phyloP scores from a whole-genome alignment of 2,113 vertebrate species.

The Hylia prasina region DNA sequence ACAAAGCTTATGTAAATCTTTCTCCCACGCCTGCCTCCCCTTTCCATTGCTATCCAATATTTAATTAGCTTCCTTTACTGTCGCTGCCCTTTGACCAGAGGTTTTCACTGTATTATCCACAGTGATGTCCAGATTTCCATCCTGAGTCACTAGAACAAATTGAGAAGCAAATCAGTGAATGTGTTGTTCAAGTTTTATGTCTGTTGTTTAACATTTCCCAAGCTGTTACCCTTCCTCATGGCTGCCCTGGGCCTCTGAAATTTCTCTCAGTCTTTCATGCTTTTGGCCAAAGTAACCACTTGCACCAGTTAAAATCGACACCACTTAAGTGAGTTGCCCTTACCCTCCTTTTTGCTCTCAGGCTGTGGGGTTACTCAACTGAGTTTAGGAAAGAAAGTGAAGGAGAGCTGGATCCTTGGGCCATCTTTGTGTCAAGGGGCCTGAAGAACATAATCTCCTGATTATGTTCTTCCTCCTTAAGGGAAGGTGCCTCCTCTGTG shows the following conservation, averaged over 20 bases:
- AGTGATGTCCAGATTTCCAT: conserved; percentile 27
- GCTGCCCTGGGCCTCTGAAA: background rate
- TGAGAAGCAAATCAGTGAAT: background rate
- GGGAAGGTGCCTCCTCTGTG: background rate
- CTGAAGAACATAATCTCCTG: background rate
- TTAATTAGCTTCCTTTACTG: conserved; percentile 32
- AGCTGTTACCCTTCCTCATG: background rate
- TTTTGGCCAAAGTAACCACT: background rate
- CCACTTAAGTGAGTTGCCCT: background rate
- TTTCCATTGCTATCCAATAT: conserved; percentile 16
- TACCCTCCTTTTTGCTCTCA: background rate
- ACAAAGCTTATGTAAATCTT: conserved; percentile 32
- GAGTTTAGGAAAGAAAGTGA: conserved; percentile 9
- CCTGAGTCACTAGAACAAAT: background rate
- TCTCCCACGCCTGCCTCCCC: conserved; percentile 2
- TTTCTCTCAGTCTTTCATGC: background rate
- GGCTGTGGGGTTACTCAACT: background rate
- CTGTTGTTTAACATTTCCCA: background rate
- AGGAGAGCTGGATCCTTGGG: background rate
- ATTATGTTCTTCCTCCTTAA: background rate
- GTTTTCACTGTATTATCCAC: conserved; percentile 2
- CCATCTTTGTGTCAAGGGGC: background rate
- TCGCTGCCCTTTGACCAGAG: conserved; percentile 2
- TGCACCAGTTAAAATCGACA: background rate
- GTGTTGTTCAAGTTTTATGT: background rate